Percentiles rank a stretch among this genome's conserved stretches.
Conservation (phyloP, 1,140 invertebrate genomes). For the Bombus ignitus region DNA sequence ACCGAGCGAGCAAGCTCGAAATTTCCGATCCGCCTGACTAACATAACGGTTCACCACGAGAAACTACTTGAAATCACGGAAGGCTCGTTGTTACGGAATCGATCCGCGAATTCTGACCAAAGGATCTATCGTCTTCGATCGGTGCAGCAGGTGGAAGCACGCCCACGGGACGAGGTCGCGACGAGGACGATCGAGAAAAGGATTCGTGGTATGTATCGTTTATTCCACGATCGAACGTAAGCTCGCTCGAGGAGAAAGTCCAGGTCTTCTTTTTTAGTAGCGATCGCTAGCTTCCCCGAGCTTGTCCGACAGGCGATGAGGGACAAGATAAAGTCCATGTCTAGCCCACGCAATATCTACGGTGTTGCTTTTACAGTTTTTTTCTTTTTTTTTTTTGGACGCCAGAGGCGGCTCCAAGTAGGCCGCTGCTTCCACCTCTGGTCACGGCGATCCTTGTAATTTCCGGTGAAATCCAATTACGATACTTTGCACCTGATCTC, state of each 20-base stretch:
- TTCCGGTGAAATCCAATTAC: constrained; percentile 70
- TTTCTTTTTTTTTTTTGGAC: not conserved
- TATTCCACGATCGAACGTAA: not conserved
- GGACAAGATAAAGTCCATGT: constrained; percentile 46
- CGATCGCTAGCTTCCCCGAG: constrained; percentile 1
- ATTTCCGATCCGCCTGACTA: not conserved
- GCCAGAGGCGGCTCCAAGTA: constrained; percentile 19
- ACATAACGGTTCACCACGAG: not conserved
- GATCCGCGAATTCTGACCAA: not conserved
- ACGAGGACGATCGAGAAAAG: constrained; percentile 59
- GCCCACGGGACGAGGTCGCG: constrained; percentile 62
- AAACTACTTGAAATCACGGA: not conserved
- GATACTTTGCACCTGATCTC: constrained; percentile 55
- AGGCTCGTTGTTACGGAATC: not conserved
- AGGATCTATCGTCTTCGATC: not conserved
- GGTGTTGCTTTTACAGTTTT: not conserved
- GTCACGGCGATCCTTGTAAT: constrained; percentile 47
- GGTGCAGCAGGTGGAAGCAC: constrained; percentile 40
- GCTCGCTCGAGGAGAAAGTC: constrained; percentile 35
- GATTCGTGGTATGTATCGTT: constrained; percentile 25
- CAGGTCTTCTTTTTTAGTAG: constrained; percentile 25
- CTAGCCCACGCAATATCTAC: constrained; percentile 58
- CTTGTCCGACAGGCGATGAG: constrained; percentile 29
- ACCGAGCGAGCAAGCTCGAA: not conserved
- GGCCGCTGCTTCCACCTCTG: constrained; percentile 38